Percentiles rank a stretch among this genome's conserved stretches.
These are phyloP conservation scores for Leptinotarsa texana DNA, from an alignment of 1,140 invertebrate species.

Conservation along the genomic window DNA sequence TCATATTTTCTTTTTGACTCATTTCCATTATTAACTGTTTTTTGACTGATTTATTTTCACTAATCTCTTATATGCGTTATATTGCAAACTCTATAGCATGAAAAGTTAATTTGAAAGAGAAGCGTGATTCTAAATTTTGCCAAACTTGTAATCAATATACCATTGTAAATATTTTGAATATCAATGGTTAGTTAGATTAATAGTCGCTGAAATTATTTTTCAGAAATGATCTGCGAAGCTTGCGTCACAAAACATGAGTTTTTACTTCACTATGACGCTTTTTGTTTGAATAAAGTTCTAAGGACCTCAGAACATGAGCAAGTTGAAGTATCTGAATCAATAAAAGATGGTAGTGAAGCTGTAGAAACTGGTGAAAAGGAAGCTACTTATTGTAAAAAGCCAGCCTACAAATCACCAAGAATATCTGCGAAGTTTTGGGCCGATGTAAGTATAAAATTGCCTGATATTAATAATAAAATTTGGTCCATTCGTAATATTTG, in stretches of 20 bases:
- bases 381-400: slow-evolving; percentile 46
- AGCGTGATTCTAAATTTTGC: no score
- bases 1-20: no score
- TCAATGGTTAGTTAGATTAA: no score
- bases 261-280: slow-evolving; percentile 70
- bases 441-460: slow-evolving; percentile 46
- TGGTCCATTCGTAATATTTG: not conserved
- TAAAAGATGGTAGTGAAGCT: slow-evolving; percentile 2
- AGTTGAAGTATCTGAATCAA: slow-evolving; percentile 31
- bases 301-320: slow-evolving; percentile 34
- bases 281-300: slow-evolving; percentile 47
- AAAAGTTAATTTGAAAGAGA: no score
- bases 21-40: no score
- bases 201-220: slow-evolving; percentile 55
- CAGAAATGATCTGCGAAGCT: slow-evolving; percentile 77
- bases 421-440: slow-evolving; percentile 68
- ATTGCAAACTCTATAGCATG: no score
- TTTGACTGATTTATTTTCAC: no score
- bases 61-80: no score
- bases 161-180: no score
- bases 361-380: slow-evolving; percentile 19
- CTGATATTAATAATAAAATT: not conserved
- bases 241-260: slow-evolving; percentile 79
- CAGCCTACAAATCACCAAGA: slow-evolving; percentile 42
- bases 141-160: no score